Base-by-base conservation (phyloP, 1,140 invertebrate species). In the Scaptodrosophila lebanonensis region DNA sequence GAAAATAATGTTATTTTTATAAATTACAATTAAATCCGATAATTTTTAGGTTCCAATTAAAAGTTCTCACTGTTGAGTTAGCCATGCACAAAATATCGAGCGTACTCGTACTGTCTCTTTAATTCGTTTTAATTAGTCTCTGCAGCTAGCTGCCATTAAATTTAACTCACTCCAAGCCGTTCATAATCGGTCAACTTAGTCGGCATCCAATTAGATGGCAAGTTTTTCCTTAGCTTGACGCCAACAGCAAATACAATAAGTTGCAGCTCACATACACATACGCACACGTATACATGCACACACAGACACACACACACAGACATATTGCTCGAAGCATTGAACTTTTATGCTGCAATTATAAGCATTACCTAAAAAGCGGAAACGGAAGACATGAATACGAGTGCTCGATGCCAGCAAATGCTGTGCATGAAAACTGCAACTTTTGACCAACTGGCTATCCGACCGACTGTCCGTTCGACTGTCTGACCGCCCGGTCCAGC, bases 261-360 rank as follows among this genome's bases (percentile, higher is more conserved):
- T n/a, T n/a, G n/a, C n/a, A n/a, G n/a, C 22, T 3, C 22, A 25
- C 22, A 25, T 8, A 25, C 22, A 25, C 22, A 4, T 8, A 25
- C 22, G 22, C 22, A 25, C 22, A 25, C 8, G 8, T 25, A 3
- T 8, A 25, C 22, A 25, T n/a, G 12, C 9, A 33, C 32, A 33
- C 32, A 33, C 32, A 33, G 6, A 33, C 32, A 33, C 32, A 3
- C 12, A 33, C 32, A 4, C 32, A 33, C 12, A 33, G 39, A 71
- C 60, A 38, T 66, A 32, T 36, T 42, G 61, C 72, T 50, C 40
- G 40, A 68, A 48, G 73, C 72, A 68, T 61, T 65, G 65, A 73
- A 79, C 73, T 79, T 75, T 65, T 56, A 11, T 33, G 22, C 8
- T 4, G 60, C 68, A 77, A 77, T 77, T 79, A 77, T 64, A 79